Conservation (phyloP, 2,113 vertebrate species). For the Percina caprodes region DNA sequence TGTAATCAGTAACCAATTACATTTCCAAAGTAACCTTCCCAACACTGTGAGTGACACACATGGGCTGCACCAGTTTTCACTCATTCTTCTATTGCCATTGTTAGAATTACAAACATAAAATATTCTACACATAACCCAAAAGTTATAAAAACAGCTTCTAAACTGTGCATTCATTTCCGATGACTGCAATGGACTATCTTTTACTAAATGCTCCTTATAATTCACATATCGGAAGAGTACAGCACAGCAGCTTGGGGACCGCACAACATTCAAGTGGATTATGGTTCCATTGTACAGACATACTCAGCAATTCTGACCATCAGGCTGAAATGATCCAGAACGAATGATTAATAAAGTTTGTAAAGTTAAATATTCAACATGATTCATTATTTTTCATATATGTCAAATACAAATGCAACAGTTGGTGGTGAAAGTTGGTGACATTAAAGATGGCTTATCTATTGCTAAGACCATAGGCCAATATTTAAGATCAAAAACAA, state of each 20-base stretch:
- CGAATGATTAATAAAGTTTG: background rate
- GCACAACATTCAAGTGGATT: background rate
- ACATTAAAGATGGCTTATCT: too few species aligned
- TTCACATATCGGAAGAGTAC: conserved; percentile 6
- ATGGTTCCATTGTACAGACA: background rate
- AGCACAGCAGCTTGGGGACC: conserved; percentile 1
- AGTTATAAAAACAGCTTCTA: background rate
- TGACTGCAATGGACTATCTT: background rate
- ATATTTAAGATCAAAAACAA: too few species aligned
- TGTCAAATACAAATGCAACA: too few species aligned
- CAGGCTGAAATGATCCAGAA: background rate
- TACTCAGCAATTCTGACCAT: conserved; percentile 1
- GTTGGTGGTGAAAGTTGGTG: too few species aligned
- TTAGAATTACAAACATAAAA: background rate
- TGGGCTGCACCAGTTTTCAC: too few species aligned
- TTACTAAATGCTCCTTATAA: conserved; percentile 9
- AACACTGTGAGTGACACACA: too few species aligned
- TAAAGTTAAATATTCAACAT: background rate
- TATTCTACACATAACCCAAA: background rate
- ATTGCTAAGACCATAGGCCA: too few species aligned
- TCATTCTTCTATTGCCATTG: background rate
- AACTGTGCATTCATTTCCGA: background rate
- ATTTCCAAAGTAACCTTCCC: too few species aligned
- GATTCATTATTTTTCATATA: background rate
- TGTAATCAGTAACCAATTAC: too few species aligned